Base-by-base conservation (phyloP, 2,113 vertebrate genomes). In the Nestor notabilis region DNA sequence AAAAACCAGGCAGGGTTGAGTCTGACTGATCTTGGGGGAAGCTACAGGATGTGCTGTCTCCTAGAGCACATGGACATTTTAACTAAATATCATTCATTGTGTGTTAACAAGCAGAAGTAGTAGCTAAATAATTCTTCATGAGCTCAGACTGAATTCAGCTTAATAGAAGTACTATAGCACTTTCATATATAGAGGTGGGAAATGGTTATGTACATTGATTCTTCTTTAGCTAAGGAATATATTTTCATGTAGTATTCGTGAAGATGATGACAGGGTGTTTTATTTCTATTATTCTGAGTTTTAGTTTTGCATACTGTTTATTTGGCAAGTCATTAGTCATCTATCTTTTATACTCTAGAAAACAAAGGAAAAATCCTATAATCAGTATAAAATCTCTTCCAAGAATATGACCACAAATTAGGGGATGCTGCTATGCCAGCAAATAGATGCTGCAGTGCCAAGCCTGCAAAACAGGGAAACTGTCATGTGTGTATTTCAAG, bases 21-120 rank as follows among this genome's bases (percentile, higher is more conserved):
- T 70, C 69, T 81, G 90, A 91, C 87, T 97, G 93, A 91, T 97
- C 92, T 94, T 72, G 68, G 52, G 25, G 47, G 61, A 91, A 82
- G 76, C 63, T 95, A 53, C 58, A 35, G 68, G 69, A 75, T 83
- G 17, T 71, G 71, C 53, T 74, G 27, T 91, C 63, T 90, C 60
- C 41, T 89, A n/a, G 13, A 93, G 29, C 69, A 75, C 72, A 37
- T 44, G 68, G 87, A 41, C 65, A 23, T 86, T 96, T 96, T 92
- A 93, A 78, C 80, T 91, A 85, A 93, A 82, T 95, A 91, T 80
- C 69, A 12, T 47, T 94, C 83, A 47, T 71, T 65, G 69, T 68
- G 27, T 95, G 91, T 95, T 97, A 97, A 96, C 23, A 83, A 96
- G 80, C 43, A 60, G 76, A 94, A 96, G 39, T 93, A 95, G 93